Base-by-base conservation (phyloP, 2,113 vertebrate genomes). In the Accipiter virgatus region DNA sequence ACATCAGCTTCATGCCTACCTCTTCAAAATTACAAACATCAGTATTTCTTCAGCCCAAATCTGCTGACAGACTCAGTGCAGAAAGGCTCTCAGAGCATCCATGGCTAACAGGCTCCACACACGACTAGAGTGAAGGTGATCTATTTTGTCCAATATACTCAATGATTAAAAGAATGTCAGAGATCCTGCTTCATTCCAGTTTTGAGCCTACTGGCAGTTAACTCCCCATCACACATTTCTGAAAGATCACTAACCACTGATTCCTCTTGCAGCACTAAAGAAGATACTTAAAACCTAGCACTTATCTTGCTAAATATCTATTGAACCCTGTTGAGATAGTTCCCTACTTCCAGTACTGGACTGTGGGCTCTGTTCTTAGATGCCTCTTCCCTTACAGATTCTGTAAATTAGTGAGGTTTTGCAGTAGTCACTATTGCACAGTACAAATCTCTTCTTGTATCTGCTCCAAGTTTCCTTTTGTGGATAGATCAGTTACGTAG, bases 241-340 rank as follows among this genome's bases (percentile, higher is more conserved):
- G 38, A 65, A 32, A 73, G 18, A 53, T 75, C 31, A 55, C 29
- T 17, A 52, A 86, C 13, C 10, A 5, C 38, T 38, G 3, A 43
- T 85, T 59, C 14, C 16, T 71, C n/a, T 63, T 75, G n/a, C 6
- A 40, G 14, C 13, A 19, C 27, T 68, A 27, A 29, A 65, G n/a
- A 56, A 75, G 26, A 36, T 53, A 29, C 25, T 38, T 58, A 77
- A 94, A 70, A 77, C 6, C 10, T 36, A 25, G 9, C 19, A 29
- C 11, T 43, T 40, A 18, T 3, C 18, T 36, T 87, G 31, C 13
- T 62, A 36, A 87, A 36, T 17, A 7, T 71, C 32, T 77, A 17
- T 50, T n/a, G 52, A 82, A 58, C 34, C 7, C 11, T 1, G 0
- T n/a, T 63, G 32, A 59, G 20, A 68, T 20, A 0, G 1, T 67